phyloP scores from a whole-genome alignment of 2,888 invertebrate genomes.

The Morinoia aosen region DNA sequence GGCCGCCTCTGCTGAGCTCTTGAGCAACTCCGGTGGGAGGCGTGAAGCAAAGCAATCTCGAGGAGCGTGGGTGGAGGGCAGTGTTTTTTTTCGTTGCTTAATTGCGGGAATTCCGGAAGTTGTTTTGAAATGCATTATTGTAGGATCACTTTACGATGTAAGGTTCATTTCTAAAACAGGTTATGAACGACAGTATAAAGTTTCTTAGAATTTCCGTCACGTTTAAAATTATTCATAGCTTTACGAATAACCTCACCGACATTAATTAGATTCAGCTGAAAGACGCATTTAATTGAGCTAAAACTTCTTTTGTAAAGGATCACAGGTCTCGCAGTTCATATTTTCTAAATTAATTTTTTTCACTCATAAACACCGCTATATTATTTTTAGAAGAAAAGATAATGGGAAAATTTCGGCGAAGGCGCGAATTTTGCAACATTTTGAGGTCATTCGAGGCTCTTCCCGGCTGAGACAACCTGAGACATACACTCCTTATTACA shows the following conservation, averaged over 20 bases:
- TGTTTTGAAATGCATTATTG: not conserved
- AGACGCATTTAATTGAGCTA: not conserved
- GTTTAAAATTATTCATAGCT: not conserved
- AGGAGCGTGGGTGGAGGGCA: constrained; percentile 22
- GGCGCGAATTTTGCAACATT: not conserved
- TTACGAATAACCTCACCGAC: not conserved
- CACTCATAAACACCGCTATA: not conserved
- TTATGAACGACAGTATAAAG: not conserved
- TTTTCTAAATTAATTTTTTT: not conserved
- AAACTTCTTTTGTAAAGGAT: not conserved
- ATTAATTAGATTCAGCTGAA: not conserved
- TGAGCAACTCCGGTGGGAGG: constrained; percentile 19
- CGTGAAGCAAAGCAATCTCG: constrained; percentile 24
- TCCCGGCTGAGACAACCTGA: not conserved
- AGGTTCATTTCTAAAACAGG: not conserved
- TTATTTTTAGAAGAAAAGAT: not conserved
- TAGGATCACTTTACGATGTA: not conserved
- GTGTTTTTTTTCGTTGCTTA: not conserved
- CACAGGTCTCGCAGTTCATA: not conserved
- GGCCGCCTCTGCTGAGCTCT: constrained; percentile 4
- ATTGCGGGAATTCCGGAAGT: not conserved
- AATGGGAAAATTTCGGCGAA: not conserved
- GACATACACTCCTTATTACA: not conserved
- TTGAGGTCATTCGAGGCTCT: not conserved
- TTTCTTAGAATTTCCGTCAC: not conserved